These are phyloP conservation scores for Yasuhikotakia modesta DNA, from an alignment of 2,797 vertebrate species.

Conservation along the genomic window DNA sequence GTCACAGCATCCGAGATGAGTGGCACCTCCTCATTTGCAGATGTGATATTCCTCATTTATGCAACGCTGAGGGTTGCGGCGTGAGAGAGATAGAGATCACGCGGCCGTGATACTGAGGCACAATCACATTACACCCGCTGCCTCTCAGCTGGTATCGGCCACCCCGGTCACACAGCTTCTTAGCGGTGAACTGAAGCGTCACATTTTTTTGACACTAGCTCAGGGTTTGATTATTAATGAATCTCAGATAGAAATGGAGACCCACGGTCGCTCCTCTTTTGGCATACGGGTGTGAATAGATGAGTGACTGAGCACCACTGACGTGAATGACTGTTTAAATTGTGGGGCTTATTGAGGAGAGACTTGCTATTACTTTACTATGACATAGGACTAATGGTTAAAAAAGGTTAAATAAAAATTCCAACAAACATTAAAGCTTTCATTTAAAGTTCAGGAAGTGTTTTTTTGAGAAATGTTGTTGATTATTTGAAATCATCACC, in stretches of 20 bases:
- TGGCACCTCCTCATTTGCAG: slow-evolving; percentile 6
- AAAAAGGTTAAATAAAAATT: no score
- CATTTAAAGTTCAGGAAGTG: no score
- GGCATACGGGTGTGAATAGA: background rate
- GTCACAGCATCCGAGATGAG: slow-evolving; percentile 3
- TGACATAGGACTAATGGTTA: no score
- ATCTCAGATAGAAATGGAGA: slow-evolving; percentile 27
- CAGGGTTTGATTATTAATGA: slow-evolving; percentile 9
- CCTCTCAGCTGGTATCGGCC: background rate
- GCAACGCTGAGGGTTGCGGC: background rate
- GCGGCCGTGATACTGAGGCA: background rate
- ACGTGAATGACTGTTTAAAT: no score
- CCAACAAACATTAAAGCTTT: no score
- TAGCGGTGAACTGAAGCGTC: slow-evolving; percentile 29
- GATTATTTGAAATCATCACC: no score
- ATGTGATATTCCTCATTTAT: slow-evolving; percentile 20
- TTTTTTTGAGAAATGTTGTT: no score
- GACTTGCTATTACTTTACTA: no score
- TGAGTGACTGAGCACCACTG: no score
- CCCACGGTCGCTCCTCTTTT: background rate
- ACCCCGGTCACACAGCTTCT: background rate
- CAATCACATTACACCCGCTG: slow-evolving; percentile 32
- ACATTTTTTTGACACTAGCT: slow-evolving; percentile 27
- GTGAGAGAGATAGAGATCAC: slow-evolving; percentile 12
- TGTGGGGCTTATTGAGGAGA: no score